phyloP scores from a whole-genome alignment of 2,797 vertebrate genomes.

The Hydrolagus colliei region DNA sequence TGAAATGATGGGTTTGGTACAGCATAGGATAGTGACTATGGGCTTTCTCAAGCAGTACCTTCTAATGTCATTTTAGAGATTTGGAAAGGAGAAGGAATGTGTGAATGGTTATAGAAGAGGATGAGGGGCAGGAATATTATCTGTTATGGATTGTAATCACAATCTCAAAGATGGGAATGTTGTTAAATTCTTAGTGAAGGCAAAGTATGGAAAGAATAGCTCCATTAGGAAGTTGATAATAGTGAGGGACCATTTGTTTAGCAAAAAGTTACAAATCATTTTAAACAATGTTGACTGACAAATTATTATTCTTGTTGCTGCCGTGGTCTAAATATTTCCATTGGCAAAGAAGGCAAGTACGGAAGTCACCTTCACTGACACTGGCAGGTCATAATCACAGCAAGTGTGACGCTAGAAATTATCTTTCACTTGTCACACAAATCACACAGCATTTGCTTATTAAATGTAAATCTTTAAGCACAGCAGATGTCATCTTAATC shows the following conservation, averaged over 20 bases:
- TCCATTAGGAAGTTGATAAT: neutral
- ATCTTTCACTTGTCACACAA: neutral
- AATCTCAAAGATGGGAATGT: neutral
- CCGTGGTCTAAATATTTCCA: neutral
- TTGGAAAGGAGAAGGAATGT: neutral
- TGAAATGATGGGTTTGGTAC: no score
- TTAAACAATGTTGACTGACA: neutral
- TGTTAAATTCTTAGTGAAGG: neutral
- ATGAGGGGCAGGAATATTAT: no score
- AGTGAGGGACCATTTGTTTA: neutral
- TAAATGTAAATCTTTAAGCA: neutral
- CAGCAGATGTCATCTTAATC: neutral
- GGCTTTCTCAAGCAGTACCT: no score
- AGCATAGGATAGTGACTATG: no score
- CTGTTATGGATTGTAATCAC: neutral
- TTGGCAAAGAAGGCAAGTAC: neutral
- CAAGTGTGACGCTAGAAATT: neutral
- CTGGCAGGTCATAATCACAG: no score
- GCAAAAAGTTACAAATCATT: neutral
- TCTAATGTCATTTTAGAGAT: no score
- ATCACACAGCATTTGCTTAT: neutral
- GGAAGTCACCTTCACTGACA: no score
- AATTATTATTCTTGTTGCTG: neutral
- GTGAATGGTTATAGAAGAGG: neutral
- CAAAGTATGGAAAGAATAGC: neutral